Base-by-base conservation (phyloP, 2,888 invertebrate species). In the Ametastegia equiseti region DNA sequence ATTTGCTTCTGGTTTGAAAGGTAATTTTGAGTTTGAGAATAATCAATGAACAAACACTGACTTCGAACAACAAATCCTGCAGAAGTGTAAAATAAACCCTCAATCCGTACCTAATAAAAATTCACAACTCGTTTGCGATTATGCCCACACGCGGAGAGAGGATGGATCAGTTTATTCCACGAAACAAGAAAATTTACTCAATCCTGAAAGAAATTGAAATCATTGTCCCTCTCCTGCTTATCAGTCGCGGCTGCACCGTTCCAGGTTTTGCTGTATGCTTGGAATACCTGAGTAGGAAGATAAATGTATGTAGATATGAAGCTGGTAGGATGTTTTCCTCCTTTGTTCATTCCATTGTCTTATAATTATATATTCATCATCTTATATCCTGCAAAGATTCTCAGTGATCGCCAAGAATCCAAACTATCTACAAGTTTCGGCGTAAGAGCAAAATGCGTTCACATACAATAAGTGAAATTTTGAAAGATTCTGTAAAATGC, bases 341-440 rank as follows among this genome's bases (percentile, higher is more conserved):
- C 45, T 71, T 47, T 45, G 71, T 71, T 47, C 47, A 27, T 30
- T 71, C 47, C 13, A 71, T 71, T 71, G 71, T 71, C 45, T 11
- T 47, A 7, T 27, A 47, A 13, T 71, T 71, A 71, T 71, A 19
- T n/a, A n/a, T 33, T 13, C 9, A 27, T 42, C 4, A 1, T 27
- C 6, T 45, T 9, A 39, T 47, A 71, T 71, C 30, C 19, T 15
- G n/a, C 19, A 67, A n/a, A 63, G 13, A 33, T 63, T 63, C 6
- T n/a, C 33, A 33, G n/a, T n/a, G n/a, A n/a, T 63, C 33, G n/a
- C 63, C 13, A 33, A 63, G 27, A 15, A 63, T 63, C 15, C 3
- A 63, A 27, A 54, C 50, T 11, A 57, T 57, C 27, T n/a, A n/a
- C n/a, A n/a, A n/a, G n/a, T n/a, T n/a, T n/a, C n/a, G n/a, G n/a